Conservation (phyloP, 2,113 vertebrate species). For the Pavo muticus region DNA sequence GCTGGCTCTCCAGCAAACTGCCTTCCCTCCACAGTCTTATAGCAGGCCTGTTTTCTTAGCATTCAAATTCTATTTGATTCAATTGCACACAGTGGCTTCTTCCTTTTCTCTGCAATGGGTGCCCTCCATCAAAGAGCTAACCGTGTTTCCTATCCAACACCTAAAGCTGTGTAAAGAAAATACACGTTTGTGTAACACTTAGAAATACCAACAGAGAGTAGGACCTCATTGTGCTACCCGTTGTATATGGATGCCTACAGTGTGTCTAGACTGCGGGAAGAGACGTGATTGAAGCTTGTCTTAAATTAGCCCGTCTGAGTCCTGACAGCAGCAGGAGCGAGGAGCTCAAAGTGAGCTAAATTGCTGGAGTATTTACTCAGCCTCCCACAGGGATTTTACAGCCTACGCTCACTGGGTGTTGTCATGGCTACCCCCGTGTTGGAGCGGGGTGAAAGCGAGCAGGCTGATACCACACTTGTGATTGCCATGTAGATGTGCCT, state of each 20-base stretch:
- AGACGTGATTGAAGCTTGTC: neutral
- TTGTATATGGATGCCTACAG: neutral
- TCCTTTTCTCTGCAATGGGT: neutral
- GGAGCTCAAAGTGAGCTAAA: neutral
- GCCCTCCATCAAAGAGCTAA: neutral
- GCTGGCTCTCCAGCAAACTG: neutral
- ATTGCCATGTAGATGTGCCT: accelerated
- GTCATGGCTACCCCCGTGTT: slow-evolving; percentile 22
- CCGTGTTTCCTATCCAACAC: neutral
- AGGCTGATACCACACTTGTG: neutral
- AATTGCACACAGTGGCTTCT: accelerated
- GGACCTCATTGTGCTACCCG: neutral
- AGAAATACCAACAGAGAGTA: neutral
- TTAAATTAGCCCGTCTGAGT: neutral
- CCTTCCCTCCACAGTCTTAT: neutral
- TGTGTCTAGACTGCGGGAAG: neutral
- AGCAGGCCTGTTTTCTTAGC: neutral
- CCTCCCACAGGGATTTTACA: neutral
- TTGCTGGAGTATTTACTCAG: neutral
- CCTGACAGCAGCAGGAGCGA: neutral
- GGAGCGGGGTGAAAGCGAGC: neutral
- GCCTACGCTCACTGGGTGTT: neutral
- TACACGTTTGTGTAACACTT: neutral
- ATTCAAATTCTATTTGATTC: neutral
- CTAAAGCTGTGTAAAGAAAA: neutral